Evolutionary conservation across 2,113 vertebrate species (phyloP).

Genomic region (Ellobius talpinus): DNA sequence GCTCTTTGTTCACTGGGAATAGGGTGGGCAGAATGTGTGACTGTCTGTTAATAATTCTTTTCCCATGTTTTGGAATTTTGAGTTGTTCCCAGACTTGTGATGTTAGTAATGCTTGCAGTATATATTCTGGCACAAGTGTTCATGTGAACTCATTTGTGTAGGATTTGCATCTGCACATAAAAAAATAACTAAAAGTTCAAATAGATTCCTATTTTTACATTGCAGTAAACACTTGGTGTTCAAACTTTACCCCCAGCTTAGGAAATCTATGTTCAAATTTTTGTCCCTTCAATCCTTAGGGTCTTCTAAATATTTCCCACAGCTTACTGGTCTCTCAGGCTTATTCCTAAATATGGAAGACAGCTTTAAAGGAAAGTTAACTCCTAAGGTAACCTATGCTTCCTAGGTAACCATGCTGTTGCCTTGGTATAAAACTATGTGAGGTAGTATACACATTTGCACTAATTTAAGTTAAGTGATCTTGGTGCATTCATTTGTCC

Average conservation of each 20-base stretch:
- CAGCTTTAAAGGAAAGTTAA: neutral
- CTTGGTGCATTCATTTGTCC: neutral
- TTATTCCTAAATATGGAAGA: neutral
- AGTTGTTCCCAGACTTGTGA: neutral
- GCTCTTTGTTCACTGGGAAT: neutral
- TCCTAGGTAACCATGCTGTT: neutral
- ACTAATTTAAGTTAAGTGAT: neutral
- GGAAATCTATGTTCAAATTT: neutral
- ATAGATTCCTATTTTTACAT: neutral
- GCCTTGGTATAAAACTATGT: neutral
- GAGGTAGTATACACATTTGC: neutral
- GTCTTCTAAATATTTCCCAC: neutral
- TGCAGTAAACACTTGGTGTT: neutral
- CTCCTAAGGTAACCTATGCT: neutral
- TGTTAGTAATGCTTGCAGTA: neutral
- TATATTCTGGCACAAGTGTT: neutral
- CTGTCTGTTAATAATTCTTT: neutral
- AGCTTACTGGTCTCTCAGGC: neutral
- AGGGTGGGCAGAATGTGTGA: neutral
- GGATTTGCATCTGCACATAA: neutral
- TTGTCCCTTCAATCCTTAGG: neutral
- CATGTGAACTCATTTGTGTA: neutral
- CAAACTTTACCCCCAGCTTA: neutral
- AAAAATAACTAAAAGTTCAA: neutral
- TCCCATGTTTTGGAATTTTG: neutral